Evolutionary conservation across 2,113 vertebrate species (phyloP).

Genomic region (Mormyrus lacerda): DNA sequence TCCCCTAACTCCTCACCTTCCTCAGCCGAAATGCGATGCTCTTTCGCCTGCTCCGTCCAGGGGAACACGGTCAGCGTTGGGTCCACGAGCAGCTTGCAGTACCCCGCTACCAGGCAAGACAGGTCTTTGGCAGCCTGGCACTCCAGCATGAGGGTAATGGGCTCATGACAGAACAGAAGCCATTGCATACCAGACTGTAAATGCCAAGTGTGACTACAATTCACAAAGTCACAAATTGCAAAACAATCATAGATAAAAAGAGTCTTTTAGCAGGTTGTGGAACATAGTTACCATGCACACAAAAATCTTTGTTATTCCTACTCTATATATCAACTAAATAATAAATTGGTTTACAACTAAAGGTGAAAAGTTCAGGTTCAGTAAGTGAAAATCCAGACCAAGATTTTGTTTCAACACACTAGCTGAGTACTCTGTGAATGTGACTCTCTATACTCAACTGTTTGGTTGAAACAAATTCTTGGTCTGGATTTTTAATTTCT

Average conservation of each 20-base stretch:
- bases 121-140: constrained; percentile 85
- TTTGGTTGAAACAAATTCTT: background rate
- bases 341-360: background rate
- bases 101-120: constrained; percentile 80
- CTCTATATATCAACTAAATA: background rate
- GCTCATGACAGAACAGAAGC: constrained; percentile 46
- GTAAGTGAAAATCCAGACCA: background rate
- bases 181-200: background rate
- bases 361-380: background rate
- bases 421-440: background rate
- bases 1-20: constrained; percentile 66
- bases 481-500: background rate
- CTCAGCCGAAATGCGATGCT: constrained; percentile 78
- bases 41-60: constrained; percentile 64
- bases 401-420: background rate
- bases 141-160: constrained; percentile 84
- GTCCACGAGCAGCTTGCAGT: constrained; percentile 78
- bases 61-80: constrained; percentile 69
- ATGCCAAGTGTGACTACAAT: background rate
- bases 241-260: background rate
- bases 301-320: background rate
- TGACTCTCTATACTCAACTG: background rate
- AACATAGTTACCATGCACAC: background rate
- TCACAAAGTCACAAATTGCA: background rate
- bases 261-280: background rate